Percentiles rank a stretch among this genome's conserved stretches.
phyloP scores from a whole-genome alignment of 1,140 invertebrate genomes.

The Carcinoscorpius rotundicauda region DNA sequence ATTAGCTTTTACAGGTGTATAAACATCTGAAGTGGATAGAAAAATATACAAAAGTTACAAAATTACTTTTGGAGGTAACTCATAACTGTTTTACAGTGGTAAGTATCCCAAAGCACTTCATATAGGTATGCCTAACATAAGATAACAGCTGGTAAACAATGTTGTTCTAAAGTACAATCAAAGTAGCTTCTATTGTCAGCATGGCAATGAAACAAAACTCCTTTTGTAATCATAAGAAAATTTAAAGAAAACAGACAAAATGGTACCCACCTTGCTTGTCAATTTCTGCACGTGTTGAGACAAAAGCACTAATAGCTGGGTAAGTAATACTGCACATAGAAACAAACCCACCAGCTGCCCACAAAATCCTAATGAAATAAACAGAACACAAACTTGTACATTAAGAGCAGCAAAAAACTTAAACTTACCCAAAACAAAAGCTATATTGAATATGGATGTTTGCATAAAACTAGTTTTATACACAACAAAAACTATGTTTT shows the following conservation, averaged over 20 bases:
- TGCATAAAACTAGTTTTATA: background rate
- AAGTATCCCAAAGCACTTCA: too few species aligned
- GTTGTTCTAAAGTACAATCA: too few species aligned
- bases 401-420: background rate
- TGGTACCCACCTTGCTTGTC: constrained; percentile 73
- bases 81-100: too few species aligned
- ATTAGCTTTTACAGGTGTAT: too few species aligned
- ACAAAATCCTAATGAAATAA: constrained; percentile 77
- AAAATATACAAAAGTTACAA: too few species aligned
- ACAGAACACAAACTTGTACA: background rate
- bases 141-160: too few species aligned
- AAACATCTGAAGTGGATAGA: too few species aligned
- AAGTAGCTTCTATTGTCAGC: too few species aligned
- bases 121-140: too few species aligned
- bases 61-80: too few species aligned
- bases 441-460: background rate
- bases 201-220: too few species aligned
- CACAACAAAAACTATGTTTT: background rate
- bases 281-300: constrained; percentile 88
- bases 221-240: background rate
- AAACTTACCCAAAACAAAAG: background rate
- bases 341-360: constrained; percentile 90
- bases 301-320: constrained; percentile 98
- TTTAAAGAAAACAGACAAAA: constrained; percentile 2
- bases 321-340: constrained; percentile 80